Base-by-base conservation (phyloP, 2,888 invertebrate species). In the Microchrysa polita region DNA sequence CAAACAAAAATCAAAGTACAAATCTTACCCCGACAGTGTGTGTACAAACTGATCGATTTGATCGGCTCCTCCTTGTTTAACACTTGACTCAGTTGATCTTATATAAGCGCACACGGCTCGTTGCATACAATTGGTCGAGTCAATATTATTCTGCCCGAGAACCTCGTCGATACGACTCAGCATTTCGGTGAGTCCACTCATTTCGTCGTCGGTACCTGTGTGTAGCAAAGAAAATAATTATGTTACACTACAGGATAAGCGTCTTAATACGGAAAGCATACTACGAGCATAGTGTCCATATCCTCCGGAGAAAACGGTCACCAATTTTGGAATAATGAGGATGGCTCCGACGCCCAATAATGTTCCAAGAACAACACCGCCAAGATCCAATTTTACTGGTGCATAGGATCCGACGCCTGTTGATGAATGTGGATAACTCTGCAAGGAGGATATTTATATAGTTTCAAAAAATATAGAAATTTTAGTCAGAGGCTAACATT, bases 331-430 rank as follows among this genome's bases (percentile, higher is more conserved):
- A 63, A 94, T 87, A 1, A 94, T 89, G 18, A 94, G 86, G 74
- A 94, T 90, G 1, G 93, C 93, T 14, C 94, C 94, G 67, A 94
- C 89, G 0, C 94, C 94, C 60, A 94, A 87, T 1, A 94, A 87
- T 1, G 93, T 93, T 0, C 94, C 94, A 23, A 94, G 85, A 7
- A 94, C 88, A 9, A 94, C 90, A 0, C 94, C 94, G 5, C 94
- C 94, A 0, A 94, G 86, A 80, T 94, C 94, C 69, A 94, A 89
- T 85, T 93, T 94, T 75, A 92, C 86, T 0, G 93, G 93, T 1
- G 90, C 90, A 78, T 93, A 92, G 14, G 90, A 84, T 0, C 92
- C 91, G 12, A 88, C 83, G 4, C 86, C 85, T 16, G 84, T 83
- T 14, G 83, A 83, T 55, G 82, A 82, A 42, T 77, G 65, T 23